Percentiles rank a stretch among this genome's conserved stretches.
Conservation (phyloP, 2,113 vertebrate species). For the Chamaetylas fuelleborni region DNA sequence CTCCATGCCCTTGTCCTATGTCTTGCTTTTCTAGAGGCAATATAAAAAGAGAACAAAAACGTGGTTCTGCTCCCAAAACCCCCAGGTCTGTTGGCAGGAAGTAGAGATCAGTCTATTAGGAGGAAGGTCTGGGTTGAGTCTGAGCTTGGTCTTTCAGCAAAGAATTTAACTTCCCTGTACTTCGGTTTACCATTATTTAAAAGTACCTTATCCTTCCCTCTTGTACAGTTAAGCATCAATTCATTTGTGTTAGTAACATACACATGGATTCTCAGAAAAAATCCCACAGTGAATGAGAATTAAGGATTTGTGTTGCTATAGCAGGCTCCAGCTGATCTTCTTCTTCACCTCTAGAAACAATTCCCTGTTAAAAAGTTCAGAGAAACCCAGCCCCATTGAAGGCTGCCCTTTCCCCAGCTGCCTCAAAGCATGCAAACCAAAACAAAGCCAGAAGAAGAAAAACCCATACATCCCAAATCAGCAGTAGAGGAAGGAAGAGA, state of each 20-base stretch:
- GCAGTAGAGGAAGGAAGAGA: constrained; percentile 50
- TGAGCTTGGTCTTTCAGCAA: not conserved
- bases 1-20: not conserved
- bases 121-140: not conserved
- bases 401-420: not conserved
- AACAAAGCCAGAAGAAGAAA: not conserved
- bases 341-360: not conserved
- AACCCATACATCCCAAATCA: constrained; percentile 33
- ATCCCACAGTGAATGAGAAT: not conserved
- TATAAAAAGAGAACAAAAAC: not conserved
- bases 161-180: not conserved
- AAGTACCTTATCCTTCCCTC: not conserved
- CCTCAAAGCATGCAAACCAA: not conserved
- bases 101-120: not conserved
- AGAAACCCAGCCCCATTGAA: not conserved
- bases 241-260: not conserved
- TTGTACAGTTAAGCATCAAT: not conserved
- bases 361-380: not conserved
- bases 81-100: not conserved
- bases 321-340: not conserved
- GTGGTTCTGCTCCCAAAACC: not conserved
- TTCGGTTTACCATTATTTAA: not conserved
- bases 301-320: not conserved
- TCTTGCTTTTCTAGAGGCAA: not conserved
- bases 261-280: not conserved